Evolutionary conservation across 2,113 vertebrate genomes (phyloP).

Genomic region (Hiodon alosoides): DNA sequence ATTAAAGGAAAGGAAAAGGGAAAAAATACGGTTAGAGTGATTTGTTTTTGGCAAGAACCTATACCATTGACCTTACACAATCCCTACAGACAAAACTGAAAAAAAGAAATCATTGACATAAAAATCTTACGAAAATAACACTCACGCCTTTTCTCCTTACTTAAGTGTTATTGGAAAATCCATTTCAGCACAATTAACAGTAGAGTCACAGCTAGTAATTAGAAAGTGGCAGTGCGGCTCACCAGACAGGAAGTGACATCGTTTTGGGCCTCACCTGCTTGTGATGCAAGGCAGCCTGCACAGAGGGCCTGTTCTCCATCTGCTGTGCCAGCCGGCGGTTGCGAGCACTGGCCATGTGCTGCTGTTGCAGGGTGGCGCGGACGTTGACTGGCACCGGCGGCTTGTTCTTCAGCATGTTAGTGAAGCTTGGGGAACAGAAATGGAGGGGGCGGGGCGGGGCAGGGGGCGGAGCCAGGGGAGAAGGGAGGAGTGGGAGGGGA

Average conservation of each 20-base stretch:
- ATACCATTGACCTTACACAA: no score
- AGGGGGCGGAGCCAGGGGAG: slow-evolving; percentile 27
- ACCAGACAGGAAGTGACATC: neutral
- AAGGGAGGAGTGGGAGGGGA: slow-evolving; percentile 52
- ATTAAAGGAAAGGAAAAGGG: no score
- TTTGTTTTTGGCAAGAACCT: no score
- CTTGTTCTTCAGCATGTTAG: slow-evolving; percentile 99
- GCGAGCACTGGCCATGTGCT: slow-evolving; percentile 93
- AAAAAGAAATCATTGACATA: no score
- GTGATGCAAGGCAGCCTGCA: slow-evolving; percentile 92
- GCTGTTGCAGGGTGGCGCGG: slow-evolving; percentile 96
- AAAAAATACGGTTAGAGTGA: no score
- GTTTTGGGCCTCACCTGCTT: slow-evolving; percentile 80
- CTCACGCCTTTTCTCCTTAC: no score
- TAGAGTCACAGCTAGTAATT: no score
- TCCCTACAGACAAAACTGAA: no score
- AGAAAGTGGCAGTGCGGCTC: neutral
- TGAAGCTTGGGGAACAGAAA: slow-evolving; percentile 96
- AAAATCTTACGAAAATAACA: no score
- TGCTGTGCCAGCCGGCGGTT: slow-evolving; percentile 97
- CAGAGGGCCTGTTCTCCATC: slow-evolving; percentile 98
- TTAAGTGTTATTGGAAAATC: no score
- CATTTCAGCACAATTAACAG: no score
- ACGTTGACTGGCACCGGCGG: slow-evolving; percentile 91
- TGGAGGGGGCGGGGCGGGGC: slow-evolving; percentile 60